phyloP scores from a whole-genome alignment of 1,140 invertebrate species.

The Hycleus cichorii region DNA sequence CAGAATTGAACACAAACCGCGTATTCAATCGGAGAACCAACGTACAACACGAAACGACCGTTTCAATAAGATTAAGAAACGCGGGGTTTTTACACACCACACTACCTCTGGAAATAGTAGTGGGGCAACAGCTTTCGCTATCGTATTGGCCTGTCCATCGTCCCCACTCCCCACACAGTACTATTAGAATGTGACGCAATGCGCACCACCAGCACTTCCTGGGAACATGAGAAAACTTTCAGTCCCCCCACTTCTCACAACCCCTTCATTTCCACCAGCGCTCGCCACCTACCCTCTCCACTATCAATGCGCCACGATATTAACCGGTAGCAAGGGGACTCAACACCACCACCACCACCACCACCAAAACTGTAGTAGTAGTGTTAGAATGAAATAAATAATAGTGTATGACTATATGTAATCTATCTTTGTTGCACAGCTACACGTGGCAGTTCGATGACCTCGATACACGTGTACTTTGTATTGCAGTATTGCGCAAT shows the following conservation, averaged over 20 bases:
- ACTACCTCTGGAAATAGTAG: conserved; percentile 11
- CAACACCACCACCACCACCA: too few relatives aligned
- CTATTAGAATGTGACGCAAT: conserved; percentile 26
- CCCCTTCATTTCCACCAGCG: not conserved
- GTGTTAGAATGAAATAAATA: not conserved
- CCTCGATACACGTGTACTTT: conserved; percentile 26
- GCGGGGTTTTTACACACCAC: conserved; percentile 19
- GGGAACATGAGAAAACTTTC: conserved; percentile 7
- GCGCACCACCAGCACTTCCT: conserved; percentile 17
- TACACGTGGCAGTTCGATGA: conserved; percentile 35
- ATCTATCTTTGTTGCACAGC: conserved; percentile 19
- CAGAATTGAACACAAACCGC: not conserved
- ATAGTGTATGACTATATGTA: not conserved
- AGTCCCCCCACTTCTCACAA: not conserved
- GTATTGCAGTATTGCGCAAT: conserved; percentile 29
- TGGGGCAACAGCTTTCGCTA: conserved; percentile 7
- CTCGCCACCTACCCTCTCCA: too few relatives aligned
- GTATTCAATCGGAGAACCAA: not conserved
- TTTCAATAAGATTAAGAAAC: conserved; percentile 27
- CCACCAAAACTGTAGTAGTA: not conserved
- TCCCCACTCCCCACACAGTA: conserved; percentile 17
- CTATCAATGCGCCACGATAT: too few relatives aligned
- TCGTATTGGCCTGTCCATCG: conserved; percentile 7
- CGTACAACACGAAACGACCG: conserved; percentile 12
- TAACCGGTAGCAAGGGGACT: too few relatives aligned